Evolutionary conservation across 2,797 vertebrate species (phyloP).

Genomic region (Siniperca scherzeri): DNA sequence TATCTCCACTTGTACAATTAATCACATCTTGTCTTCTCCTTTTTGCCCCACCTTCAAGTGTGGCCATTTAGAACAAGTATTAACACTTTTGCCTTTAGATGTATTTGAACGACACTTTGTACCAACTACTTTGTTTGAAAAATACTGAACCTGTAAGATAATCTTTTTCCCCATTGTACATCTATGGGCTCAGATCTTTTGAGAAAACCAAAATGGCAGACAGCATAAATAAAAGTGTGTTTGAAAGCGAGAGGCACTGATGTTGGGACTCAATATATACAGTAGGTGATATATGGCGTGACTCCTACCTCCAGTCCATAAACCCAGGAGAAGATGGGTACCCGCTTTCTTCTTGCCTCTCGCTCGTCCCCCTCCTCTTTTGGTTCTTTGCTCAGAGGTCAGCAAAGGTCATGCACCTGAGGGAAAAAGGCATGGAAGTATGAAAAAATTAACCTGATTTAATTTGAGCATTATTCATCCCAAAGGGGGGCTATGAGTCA

Average conservation of each 20-base stretch:
- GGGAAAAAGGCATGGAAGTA: conserved; percentile 7
- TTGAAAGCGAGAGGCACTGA: not conserved
- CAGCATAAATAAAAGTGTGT: not conserved
- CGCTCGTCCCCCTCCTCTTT: conserved; percentile 38
- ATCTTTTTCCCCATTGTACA: not conserved
- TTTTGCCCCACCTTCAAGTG: not conserved
- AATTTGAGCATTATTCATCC: not conserved
- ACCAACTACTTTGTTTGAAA: not conserved
- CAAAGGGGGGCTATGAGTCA: not conserved
- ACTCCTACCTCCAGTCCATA: conserved; percentile 86
- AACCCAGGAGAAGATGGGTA: conserved; percentile 74
- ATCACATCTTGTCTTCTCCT: not conserved
- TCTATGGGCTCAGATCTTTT: not conserved
- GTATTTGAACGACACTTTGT: not conserved
- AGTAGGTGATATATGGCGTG: not conserved
- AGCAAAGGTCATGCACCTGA: conserved; percentile 66
- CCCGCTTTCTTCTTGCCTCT: conserved; percentile 53
- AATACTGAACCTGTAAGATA: not conserved
- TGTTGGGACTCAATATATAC: not conserved
- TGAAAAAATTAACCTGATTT: conserved; percentile 8
- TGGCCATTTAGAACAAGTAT: not conserved
- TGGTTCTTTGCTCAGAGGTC: conserved; percentile 50
- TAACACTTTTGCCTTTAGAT: not conserved
- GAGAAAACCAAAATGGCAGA: not conserved
- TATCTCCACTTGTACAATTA: not conserved